These are phyloP conservation scores for Campoletis raptor DNA, from an alignment of 2,888 invertebrate species.

Conservation along the genomic window DNA sequence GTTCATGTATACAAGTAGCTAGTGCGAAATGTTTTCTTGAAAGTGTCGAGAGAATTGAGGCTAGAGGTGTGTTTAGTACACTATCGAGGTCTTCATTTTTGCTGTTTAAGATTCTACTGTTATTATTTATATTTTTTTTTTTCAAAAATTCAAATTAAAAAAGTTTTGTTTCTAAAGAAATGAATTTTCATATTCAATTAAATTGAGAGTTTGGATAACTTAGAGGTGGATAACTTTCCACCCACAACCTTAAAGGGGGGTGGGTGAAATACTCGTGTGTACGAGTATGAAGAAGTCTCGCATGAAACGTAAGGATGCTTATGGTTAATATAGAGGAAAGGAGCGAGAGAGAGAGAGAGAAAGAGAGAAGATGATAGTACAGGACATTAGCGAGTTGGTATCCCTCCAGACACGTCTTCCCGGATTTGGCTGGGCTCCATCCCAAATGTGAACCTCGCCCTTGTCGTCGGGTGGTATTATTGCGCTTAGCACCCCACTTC, in stretches of 20 bases:
- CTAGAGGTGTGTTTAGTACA: too few relatives aligned
- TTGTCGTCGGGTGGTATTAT: constrained; percentile 62
- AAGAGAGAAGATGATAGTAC: constrained; percentile 50
- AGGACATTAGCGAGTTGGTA: constrained; percentile 80
- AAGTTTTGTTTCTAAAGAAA: too few relatives aligned
- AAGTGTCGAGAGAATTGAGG: constrained; percentile 50
- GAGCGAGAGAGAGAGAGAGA: background rate
- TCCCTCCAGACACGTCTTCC: constrained; percentile 79
- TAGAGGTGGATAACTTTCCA: too few relatives aligned
- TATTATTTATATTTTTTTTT: too few relatives aligned
- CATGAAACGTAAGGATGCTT: background rate
- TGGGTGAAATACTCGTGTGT: background rate
- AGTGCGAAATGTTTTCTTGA: constrained; percentile 9
- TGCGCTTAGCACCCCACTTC: constrained; percentile 54
- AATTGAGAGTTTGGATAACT: too few relatives aligned
- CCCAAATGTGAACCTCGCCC: constrained; percentile 73
- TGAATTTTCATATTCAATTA: too few relatives aligned
- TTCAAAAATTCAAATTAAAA: too few relatives aligned
- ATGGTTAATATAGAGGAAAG: background rate
- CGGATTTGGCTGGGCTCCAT: constrained; percentile 77
- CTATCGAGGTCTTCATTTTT: too few relatives aligned
- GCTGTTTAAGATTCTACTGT: too few relatives aligned
- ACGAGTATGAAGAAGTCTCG: background rate
- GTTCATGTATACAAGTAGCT: too few relatives aligned
- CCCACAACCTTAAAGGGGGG: background rate